These are phyloP conservation scores for Uloborus plumipes DNA, from an alignment of 2,888 invertebrate species.

Conservation along the genomic window DNA sequence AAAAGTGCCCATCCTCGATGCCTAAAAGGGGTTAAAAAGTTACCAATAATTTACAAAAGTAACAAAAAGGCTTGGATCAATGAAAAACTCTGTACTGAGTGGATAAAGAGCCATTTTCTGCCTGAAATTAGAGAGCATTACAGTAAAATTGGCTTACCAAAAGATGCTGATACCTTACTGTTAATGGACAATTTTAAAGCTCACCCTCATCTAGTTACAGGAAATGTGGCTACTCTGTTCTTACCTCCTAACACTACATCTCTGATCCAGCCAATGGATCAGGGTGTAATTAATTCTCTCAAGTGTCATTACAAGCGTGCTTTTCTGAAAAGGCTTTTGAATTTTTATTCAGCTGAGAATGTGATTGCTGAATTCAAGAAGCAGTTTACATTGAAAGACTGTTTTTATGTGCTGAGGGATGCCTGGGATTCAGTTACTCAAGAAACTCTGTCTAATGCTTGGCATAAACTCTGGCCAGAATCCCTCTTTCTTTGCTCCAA, in stretches of 20 bases:
- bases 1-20: conserved; percentile 8
- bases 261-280: conserved; percentile 8
- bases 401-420: not conserved
- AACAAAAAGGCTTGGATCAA: not conserved
- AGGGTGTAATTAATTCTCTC: not conserved
- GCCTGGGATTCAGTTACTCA: not conserved
- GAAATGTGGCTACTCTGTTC: not conserved
- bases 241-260: conserved; percentile 4
- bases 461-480: not conserved
- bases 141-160: not conserved
- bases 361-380: not conserved
- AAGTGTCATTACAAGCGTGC: conserved; percentile 8
- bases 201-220: not conserved
- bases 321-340: not conserved
- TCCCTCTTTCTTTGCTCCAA: not conserved
- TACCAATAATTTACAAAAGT: not conserved
- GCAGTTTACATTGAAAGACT: not conserved
- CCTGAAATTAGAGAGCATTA: not conserved
- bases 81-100: not conserved
- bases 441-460: not conserved
- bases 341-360: not conserved
- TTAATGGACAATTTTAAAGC: not conserved
- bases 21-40: not conserved
- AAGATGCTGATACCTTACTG: not conserved
- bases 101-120: not conserved